A percentile compares a stretch with the other conserved stretches of the same genome.
phyloP scores from a whole-genome alignment of 2,797 vertebrate species.

The Clamator glandarius region DNA sequence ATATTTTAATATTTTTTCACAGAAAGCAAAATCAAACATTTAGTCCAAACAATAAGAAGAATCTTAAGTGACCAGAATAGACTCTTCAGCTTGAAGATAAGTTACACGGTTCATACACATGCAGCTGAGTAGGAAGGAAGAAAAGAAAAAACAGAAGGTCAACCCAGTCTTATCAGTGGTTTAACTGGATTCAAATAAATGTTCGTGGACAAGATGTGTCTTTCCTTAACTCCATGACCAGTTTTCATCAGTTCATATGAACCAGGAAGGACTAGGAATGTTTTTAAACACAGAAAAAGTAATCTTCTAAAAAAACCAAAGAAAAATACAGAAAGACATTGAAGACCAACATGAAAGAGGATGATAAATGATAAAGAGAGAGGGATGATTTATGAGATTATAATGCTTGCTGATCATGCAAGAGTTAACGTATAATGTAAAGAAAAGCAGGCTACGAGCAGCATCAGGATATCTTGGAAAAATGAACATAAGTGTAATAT shows the following conservation, averaged over 20 bases:
- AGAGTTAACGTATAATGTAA: not conserved
- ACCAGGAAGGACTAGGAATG: not conserved
- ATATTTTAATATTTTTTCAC: too few species aligned
- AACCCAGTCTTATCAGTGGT: not conserved
- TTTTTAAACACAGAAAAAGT: not conserved
- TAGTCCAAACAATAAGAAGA: not conserved
- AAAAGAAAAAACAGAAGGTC: accelerated
- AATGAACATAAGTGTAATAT: not conserved
- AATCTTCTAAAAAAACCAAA: not conserved
- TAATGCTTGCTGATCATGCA: not conserved
- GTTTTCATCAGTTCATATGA: not conserved
- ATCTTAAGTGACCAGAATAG: not conserved
- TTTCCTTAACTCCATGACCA: not conserved
- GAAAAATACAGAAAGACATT: not conserved
- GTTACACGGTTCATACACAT: not conserved
- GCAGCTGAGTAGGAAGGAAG: not conserved
- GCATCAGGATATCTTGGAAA: not conserved
- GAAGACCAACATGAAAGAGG: not conserved
- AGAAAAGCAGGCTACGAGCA: not conserved
- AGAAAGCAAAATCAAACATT: not conserved
- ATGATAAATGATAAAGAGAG: too few species aligned
- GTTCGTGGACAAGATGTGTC: not conserved
- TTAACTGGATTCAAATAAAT: not conserved
- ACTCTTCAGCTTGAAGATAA: not conserved
- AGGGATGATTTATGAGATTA: not conserved